Evolutionary conservation across 2,888 invertebrate genomes (phyloP), one percentile per base, ranked within the genome.

Genomic region (Ophioninae sp.): DNA sequence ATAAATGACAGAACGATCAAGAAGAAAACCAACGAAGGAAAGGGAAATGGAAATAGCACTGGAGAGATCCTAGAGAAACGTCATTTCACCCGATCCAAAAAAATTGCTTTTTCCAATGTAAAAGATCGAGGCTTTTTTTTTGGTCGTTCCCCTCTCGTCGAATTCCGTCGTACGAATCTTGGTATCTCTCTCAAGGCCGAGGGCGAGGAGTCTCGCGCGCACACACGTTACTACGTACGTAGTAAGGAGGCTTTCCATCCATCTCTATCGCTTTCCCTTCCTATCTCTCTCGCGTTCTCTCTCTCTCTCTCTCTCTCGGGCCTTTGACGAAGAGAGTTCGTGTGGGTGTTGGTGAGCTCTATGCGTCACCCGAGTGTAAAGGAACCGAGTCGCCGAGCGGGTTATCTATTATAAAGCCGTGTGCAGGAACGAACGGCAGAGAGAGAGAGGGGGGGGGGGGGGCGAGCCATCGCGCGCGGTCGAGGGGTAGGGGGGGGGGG

Each of bases 171-270:
- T 61, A 68, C 61, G 68, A 69, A 41, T 44, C 73, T 73, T 23
- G 61, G 62, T 76, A 39, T 67, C 67, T 67, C 67, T 59, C 57
- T 75, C 87, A 87, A 87, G 87, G 87, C 87, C 86, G 86, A 86
- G 85, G 85, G 86, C 87, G 86, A 90, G 87, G 88, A 89, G 87
- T 13, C 50, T 50, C 50, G 50, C 50, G 82, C 78, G 76, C 86
- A 86, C 87, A 88, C 88, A 88, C 88, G 87, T 89, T 88, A 88
- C 88, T 89, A 89, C 89, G 89, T 89, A 89, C 86, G 87, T 86
- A 86, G 86, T 86, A 87, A 86, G 86, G 80, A 70, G 79, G 62
- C 74, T 61, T 68, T 39, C 39, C 44, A 61, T 75, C 75, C 64
- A 20, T 80, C 68, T 69, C 44, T 68, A 57, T 76, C 17, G 20